A percentile compares a stretch with the other conserved stretches of the same genome.
Conservation (phyloP, 2,888 invertebrate species). For the Koerneria pararmatus region DNA sequence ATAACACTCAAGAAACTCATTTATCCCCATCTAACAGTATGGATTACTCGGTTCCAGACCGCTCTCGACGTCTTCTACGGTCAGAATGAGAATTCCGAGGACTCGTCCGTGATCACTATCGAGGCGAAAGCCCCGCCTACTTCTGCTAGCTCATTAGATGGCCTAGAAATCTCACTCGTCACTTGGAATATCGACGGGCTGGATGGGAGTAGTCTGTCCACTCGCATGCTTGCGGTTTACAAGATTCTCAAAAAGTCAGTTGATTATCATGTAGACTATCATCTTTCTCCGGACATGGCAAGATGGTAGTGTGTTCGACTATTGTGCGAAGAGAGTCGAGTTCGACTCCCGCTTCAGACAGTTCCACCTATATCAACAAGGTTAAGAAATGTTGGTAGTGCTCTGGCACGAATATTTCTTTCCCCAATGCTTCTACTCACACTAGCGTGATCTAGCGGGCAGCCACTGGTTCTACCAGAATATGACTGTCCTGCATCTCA, state of each 20-base stretch:
- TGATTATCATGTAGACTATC: too few relatives aligned
- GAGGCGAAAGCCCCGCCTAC: background rate
- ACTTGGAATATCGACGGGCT: conserved; percentile 69
- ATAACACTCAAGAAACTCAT: background rate
- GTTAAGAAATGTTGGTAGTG: too few relatives aligned
- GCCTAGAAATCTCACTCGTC: conserved; percentile 62
- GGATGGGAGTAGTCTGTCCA: conserved; percentile 63
- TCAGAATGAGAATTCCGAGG: conserved; percentile 19
- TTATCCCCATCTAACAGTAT: background rate
- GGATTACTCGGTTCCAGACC: conserved; percentile 7
- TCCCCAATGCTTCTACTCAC: too few relatives aligned
- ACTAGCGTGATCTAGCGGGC: too few relatives aligned
- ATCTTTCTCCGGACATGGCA: too few relatives aligned
- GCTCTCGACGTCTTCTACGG: conserved; percentile 35
- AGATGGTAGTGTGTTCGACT: too few relatives aligned
- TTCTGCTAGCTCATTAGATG: conserved; percentile 41
- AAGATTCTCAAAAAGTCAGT: conserved; percentile 63
- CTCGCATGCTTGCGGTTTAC: conserved; percentile 64
- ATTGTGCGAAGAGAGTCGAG: too few relatives aligned
- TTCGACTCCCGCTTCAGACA: conserved; percentile 4
- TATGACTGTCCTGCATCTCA: too few relatives aligned
- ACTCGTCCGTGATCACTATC: background rate
- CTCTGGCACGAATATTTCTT: too few relatives aligned
- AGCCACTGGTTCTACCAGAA: too few relatives aligned
- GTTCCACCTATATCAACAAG: conserved; percentile 16